Conservation (phyloP, 2,888 invertebrate genomes). For the Lasioglossum leucozonium region DNA sequence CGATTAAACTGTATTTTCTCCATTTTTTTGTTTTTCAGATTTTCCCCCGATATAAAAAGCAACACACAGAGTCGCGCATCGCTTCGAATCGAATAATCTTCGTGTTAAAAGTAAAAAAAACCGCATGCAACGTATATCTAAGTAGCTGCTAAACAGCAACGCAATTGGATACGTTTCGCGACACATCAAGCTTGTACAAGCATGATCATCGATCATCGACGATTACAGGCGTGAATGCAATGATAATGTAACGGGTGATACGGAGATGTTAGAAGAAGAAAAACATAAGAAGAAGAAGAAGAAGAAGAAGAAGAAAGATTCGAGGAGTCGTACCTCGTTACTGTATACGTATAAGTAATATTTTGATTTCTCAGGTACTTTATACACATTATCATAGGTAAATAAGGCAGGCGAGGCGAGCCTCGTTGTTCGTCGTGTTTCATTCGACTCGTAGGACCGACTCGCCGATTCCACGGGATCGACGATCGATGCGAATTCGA, state of each 20-base stretch:
- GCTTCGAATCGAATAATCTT: constrained; percentile 23
- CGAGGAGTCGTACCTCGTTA: constrained; percentile 27
- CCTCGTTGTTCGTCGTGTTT: constrained; percentile 59
- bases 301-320: neutral
- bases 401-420: constrained; percentile 74
- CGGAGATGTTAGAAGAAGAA: constrained; percentile 10
- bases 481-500: constrained; percentile 36
- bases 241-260: constrained; percentile 26
- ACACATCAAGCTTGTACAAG: constrained; percentile 63
- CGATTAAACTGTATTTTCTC: constrained; percentile 44
- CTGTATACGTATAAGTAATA: constrained; percentile 53
- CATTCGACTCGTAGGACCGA: neutral
- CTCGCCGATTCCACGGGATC: neutral
- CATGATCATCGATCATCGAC: constrained; percentile 60
- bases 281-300: neutral
- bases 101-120: constrained; percentile 53
- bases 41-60: constrained; percentile 38
- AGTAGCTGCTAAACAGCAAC: constrained; percentile 51
- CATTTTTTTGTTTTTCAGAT: constrained; percentile 44
- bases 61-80: neutral
- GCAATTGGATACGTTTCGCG: constrained; percentile 55
- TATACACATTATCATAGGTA: constrained; percentile 83
- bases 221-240: constrained; percentile 42
- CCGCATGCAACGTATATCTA: constrained; percentile 73
- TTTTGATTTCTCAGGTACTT: constrained; percentile 83